Evolutionary conservation across 2,888 invertebrate species (phyloP), one percentile per base, ranked within the genome.

Genomic region (Gonocerus acuteangulatus): DNA sequence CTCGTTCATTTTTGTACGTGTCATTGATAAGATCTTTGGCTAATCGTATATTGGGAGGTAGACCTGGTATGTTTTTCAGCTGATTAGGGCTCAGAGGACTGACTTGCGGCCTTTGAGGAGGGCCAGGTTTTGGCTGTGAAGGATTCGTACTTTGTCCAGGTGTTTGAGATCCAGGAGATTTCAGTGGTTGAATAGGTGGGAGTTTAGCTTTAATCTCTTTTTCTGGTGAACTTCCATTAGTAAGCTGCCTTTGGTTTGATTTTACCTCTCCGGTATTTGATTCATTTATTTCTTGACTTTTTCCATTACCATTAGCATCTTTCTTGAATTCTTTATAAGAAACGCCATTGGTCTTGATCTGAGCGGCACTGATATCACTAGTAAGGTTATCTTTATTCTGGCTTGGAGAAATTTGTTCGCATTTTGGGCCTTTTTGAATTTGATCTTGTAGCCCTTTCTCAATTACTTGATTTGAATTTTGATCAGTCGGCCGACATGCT

Each of bases 401-500:
- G n/a, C n/a, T n/a, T n/a, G n/a, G n/a, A n/a, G n/a, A n/a, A n/a
- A n/a, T n/a, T n/a, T n/a, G n/a, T 27, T 27, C 27, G 4, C 4
- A 9, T 11, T 39, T 15, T 39, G 39, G 9, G n/a, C n/a, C n/a
- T 39, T 56, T 42, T 18, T 11, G 13, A 42, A 32, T 21, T 16
- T 42, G 58, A n/a, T n/a, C n/a, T n/a, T n/a, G n/a, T n/a, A n/a
- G n/a, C n/a, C n/a, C n/a, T 61, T 54, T 54, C 18, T 61, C 44
- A 34, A 48, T 52, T n/a, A 65, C 56, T 42, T 63, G 63, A 47
- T 65, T 65, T 9, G 61, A 65, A 58, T 65, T 65, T 52, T 65
- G 65, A 44, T 65, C 65, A n/a, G 62, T 65, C 27, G 65, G 65
- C 47, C 58, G 52, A 16, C 49, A 18, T 22, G 44, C 15, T 4